Percentiles rank a stretch among this genome's conserved stretches.
Evolutionary conservation across 1,140 invertebrate genomes (phyloP).

Genomic region (Thalassaphorura encarpata): DNA sequence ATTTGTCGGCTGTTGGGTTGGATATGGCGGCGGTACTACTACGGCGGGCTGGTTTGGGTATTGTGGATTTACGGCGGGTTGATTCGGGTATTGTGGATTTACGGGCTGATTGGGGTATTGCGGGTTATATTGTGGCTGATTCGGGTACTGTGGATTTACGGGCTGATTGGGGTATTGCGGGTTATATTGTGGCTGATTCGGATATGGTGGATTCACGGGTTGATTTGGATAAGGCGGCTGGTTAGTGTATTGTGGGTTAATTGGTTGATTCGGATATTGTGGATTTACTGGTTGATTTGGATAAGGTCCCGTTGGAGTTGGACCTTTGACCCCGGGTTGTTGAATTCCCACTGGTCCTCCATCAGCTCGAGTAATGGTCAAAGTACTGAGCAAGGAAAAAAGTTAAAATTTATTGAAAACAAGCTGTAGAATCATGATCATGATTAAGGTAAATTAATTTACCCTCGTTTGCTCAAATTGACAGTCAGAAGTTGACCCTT

Average conservation of each 20-base stretch:
- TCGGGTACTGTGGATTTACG: no score
- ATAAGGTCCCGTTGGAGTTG: no score
- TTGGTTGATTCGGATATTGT: no score
- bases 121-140: no score
- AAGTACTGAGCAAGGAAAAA: conserved; percentile 8
- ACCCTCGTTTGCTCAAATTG: conserved; percentile 26
- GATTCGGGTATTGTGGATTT: not conserved
- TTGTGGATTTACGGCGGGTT: not conserved
- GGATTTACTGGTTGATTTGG: no score
- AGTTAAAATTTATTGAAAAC: not conserved
- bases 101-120: not conserved
- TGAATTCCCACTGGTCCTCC: no score
- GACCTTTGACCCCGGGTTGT: no score
- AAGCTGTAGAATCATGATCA: not conserved
- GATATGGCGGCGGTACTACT: no score
- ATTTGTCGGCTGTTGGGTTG: no score
- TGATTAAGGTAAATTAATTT: not conserved
- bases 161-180: no score
- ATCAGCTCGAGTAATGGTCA: conserved; percentile 5
- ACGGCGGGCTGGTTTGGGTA: not conserved
- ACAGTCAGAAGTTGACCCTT: conserved; percentile 25
- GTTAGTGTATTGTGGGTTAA: not conserved
- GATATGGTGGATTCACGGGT: no score
- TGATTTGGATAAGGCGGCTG: not conserved
- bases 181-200: no score